Percentiles rank a stretch among this genome's conserved stretches.
Evolutionary conservation across 2,113 vertebrate species (phyloP).

Genomic region (Sander vitreus): DNA sequence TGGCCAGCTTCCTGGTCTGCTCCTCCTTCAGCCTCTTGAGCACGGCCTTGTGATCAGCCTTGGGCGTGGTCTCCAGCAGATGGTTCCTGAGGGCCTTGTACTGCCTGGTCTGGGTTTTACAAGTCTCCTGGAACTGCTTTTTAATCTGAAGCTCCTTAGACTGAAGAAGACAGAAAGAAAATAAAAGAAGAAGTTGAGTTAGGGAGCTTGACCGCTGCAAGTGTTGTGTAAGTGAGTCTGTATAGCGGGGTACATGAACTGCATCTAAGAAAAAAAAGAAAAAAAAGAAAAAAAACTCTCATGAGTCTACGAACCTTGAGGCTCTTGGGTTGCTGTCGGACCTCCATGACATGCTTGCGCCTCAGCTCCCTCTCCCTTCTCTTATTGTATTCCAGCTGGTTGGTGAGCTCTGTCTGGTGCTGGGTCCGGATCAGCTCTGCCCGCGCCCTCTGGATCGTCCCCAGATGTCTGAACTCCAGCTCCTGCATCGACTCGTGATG

Average conservation of each 20-base stretch:
- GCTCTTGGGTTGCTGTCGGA: constrained; percentile 98
- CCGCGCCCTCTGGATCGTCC: constrained; percentile 95
- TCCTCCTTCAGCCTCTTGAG: constrained; percentile 98
- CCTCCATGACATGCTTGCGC: constrained; percentile 98
- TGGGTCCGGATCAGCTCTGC: constrained; percentile 97
- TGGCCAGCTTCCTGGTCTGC: constrained; percentile 98
- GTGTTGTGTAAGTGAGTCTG: background rate
- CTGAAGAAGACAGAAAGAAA: constrained; percentile 63
- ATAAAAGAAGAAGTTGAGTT: background rate
- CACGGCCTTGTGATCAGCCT: constrained; percentile 99
- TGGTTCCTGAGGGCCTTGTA: constrained; percentile 98
- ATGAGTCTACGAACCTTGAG: constrained; percentile 88
- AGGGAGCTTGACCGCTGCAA: too few relatives aligned
- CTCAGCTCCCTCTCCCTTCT: constrained; percentile 96
- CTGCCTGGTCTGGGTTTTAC: constrained; percentile 98
- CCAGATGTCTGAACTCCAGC: constrained; percentile 97
- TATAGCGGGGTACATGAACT: background rate
- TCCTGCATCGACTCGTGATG: constrained; percentile 99
- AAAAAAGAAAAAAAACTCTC: background rate
- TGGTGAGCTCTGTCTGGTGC: constrained; percentile 98
- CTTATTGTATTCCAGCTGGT: constrained; percentile 99
- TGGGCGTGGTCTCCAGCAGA: constrained; percentile 95
- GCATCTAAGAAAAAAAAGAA: background rate
- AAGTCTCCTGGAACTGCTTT: constrained; percentile 97
- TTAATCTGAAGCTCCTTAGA: constrained; percentile 93